phyloP scores from a whole-genome alignment of 2,797 vertebrate genomes.

The Urocyon cinereoargenteus region DNA sequence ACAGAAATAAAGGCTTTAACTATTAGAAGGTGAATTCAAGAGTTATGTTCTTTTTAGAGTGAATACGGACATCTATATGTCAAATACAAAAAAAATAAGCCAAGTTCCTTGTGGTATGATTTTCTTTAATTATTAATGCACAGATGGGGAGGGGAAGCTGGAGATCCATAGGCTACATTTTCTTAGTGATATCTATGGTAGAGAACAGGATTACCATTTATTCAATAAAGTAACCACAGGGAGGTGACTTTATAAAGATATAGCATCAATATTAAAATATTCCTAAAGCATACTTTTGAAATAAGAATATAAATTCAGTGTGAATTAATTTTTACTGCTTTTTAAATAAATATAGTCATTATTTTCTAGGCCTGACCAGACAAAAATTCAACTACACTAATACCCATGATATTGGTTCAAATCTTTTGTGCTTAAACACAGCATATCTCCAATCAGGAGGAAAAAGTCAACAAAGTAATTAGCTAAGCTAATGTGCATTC shows the following conservation, averaged over 20 bases:
- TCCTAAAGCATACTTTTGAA: background rate
- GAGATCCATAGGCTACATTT: background rate
- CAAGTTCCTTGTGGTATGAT: background rate
- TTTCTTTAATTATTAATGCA: background rate
- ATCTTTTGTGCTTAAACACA: slow-evolving; percentile 13
- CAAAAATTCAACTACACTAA: background rate
- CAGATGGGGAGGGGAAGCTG: background rate
- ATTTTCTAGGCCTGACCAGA: background rate
- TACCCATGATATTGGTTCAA: background rate
- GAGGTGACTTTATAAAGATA: background rate
- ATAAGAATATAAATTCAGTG: background rate
- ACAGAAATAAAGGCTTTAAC: background rate
- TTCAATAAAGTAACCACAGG: slow-evolving; percentile 3
- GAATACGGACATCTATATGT: background rate
- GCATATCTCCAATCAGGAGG: background rate
- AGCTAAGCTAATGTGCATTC: background rate
- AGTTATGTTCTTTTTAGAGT: background rate
- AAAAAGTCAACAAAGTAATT: slow-evolving; percentile 27
- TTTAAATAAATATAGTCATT: background rate
- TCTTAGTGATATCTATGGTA: background rate
- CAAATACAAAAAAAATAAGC: background rate
- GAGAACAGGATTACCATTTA: background rate
- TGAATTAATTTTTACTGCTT: slow-evolving; percentile 21
- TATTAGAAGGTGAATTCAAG: slow-evolving; percentile 35
- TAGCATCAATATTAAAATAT: slow-evolving; percentile 58